Conservation (phyloP, 1,140 invertebrate species). For the Hylaeus anthracinus region DNA sequence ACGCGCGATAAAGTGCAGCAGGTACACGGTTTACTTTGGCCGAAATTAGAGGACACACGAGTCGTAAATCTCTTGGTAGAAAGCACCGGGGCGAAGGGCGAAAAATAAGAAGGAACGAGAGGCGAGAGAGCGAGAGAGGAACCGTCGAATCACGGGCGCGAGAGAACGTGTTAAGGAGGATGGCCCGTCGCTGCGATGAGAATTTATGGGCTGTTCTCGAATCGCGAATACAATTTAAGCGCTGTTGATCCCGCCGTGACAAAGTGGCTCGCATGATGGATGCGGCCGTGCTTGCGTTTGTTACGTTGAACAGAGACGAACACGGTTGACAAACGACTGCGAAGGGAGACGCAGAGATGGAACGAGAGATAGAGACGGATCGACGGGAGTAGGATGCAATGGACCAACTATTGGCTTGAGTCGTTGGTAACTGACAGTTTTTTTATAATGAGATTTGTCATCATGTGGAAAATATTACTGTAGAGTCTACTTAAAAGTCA, state of each 20-base stretch:
- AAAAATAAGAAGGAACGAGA: conserved; percentile 9
- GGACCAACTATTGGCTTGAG: not conserved
- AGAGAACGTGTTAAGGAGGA: conserved; percentile 57
- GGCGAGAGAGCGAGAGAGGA: conserved; percentile 9
- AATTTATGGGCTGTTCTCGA: conserved; percentile 68
- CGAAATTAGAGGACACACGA: conserved; percentile 6
- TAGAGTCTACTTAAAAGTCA: too few species aligned
- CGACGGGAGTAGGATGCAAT: conserved; percentile 39
- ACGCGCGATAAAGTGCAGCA: conserved; percentile 3
- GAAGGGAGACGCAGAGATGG: not conserved
- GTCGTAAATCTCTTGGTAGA: conserved; percentile 23
- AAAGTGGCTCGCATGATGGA: conserved; percentile 72
- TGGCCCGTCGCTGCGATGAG: conserved; percentile 64
- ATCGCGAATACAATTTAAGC: conserved; percentile 72
- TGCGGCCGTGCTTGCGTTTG: conserved; percentile 61
- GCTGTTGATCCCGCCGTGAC: conserved; percentile 70
- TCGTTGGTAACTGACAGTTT: too few species aligned
- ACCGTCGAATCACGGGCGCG: conserved; percentile 51
- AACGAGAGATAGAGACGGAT: not conserved
- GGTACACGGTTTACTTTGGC: not conserved
- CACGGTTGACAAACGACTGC: conserved; percentile 12
- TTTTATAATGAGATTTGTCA: too few species aligned
- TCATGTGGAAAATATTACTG: too few species aligned
- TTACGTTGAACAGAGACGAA: conserved; percentile 44
- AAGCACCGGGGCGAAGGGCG: not conserved